Conservation (phyloP, 2,797 vertebrate genomes). For the Sebastes cheni region DNA sequence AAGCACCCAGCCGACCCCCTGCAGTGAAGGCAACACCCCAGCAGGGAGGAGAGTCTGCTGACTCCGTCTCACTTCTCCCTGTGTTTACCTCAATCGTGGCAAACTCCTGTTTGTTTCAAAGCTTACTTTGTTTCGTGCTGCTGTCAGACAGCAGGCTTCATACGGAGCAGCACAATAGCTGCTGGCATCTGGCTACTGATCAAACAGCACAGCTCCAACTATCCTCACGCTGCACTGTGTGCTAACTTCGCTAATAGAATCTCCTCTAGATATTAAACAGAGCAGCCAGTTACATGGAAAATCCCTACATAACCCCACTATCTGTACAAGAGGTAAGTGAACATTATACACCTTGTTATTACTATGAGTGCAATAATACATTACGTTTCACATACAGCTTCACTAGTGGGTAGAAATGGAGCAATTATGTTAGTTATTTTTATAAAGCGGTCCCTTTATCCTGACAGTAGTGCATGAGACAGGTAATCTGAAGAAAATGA, state of each 20-base stretch:
- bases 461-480: no score
- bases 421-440: no score
- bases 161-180: conserved; percentile 54
- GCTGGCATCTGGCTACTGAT: conserved; percentile 55
- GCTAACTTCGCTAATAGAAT: conserved; percentile 36
- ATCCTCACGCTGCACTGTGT: conserved; percentile 9
- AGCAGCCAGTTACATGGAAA: conserved; percentile 10
- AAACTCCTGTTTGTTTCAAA: conserved; percentile 54
- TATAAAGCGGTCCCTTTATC: no score
- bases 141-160: conserved; percentile 41
- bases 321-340: background rate
- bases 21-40: conserved; percentile 7
- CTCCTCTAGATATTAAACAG: conserved; percentile 31
- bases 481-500: no score
- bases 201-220: conserved; percentile 42
- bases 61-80: background rate
- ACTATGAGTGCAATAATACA: background rate
- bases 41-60: conserved; percentile 20
- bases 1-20: conserved; percentile 25
- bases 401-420: background rate
- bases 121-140: conserved; percentile 47
- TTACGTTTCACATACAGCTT: background rate
- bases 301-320: background rate
- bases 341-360: conserved; percentile 15
- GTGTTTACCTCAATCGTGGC: conserved; percentile 29